Percentiles rank a stretch among this genome's conserved stretches.
Conservation (phyloP, 2,888 invertebrate species). For the Heliothis peltigera region DNA sequence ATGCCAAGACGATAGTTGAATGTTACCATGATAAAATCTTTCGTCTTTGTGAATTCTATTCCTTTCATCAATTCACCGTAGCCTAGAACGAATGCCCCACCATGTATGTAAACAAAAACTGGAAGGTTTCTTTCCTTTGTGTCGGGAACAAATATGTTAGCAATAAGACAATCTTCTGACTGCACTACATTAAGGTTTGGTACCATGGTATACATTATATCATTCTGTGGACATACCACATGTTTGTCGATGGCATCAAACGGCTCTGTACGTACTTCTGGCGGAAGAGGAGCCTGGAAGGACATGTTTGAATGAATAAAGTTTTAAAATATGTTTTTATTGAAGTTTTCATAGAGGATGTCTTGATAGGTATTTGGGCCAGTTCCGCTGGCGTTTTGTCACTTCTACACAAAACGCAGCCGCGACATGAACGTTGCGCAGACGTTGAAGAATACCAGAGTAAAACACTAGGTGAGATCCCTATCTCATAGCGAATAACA, state of each 20-base stretch:
- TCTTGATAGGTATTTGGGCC: too few species aligned
- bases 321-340: too few species aligned
- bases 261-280: slow-evolving; percentile 38
- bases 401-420: too few species aligned
- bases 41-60: slow-evolving; percentile 1
- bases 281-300: slow-evolving; percentile 44
- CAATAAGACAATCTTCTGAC: slow-evolving; percentile 61
- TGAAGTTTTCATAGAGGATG: too few species aligned
- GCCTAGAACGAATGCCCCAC: slow-evolving; percentile 52
- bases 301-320: neutral
- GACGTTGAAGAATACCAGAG: too few species aligned
- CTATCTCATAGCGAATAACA: too few species aligned
- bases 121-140: slow-evolving; percentile 61
- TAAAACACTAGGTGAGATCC: too few species aligned
- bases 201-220: too few species aligned
- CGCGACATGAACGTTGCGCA: too few species aligned
- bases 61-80: neutral
- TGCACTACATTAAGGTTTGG: neutral
- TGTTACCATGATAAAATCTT: slow-evolving; percentile 16
- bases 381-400: too few species aligned
- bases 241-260: slow-evolving; percentile 24
- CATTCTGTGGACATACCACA: slow-evolving; percentile 34
- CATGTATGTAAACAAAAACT: slow-evolving; percentile 66
- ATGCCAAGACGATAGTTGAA: slow-evolving; percentile 72
- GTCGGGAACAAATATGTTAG: slow-evolving; percentile 62